Evolutionary conservation across 2,888 invertebrate genomes (phyloP).

Genomic region (Aphodius sticticus): DNA sequence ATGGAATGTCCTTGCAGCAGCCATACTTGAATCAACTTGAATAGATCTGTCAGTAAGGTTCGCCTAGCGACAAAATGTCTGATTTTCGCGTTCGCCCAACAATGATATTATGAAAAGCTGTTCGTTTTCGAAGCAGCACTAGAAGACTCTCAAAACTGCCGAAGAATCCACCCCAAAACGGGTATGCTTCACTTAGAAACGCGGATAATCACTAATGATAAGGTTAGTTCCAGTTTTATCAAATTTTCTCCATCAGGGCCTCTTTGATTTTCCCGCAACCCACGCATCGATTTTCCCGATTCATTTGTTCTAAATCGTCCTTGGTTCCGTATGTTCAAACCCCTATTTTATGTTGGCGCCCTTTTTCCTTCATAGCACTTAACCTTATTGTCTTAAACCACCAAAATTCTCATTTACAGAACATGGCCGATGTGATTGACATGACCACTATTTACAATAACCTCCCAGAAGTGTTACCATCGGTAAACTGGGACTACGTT

Average conservation of each 20-base stretch:
- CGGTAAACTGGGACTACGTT: constrained; percentile 48
- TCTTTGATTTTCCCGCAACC: not conserved
- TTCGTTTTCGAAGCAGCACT: not conserved
- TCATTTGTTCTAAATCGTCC: not conserved
- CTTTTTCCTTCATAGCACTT: not conserved
- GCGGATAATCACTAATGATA: constrained; percentile 37
- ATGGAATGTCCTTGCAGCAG: constrained; percentile 30
- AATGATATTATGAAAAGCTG: not conserved
- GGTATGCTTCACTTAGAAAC: constrained; percentile 37
- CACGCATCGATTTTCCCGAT: not conserved
- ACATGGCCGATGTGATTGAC: constrained; percentile 46
- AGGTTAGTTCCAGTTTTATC: constrained; percentile 37
- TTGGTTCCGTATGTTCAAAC: not conserved
- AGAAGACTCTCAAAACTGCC: no score
- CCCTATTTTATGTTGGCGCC: constrained; percentile 11
- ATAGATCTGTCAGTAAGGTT: constrained; percentile 32
- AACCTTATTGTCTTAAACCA: not conserved
- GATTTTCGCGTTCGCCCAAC: constrained; percentile 4
- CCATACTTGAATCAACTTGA: constrained; percentile 32
- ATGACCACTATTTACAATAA: constrained; percentile 48
- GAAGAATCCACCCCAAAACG: constrained; percentile 12
- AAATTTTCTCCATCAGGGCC: constrained; percentile 30
- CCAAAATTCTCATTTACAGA: constrained; percentile 21
- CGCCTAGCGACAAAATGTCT: not conserved
- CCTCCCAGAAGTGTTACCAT: constrained; percentile 45